These are phyloP conservation scores for Brotula barbata DNA, from an alignment of 2,797 vertebrate species.

Conservation along the genomic window DNA sequence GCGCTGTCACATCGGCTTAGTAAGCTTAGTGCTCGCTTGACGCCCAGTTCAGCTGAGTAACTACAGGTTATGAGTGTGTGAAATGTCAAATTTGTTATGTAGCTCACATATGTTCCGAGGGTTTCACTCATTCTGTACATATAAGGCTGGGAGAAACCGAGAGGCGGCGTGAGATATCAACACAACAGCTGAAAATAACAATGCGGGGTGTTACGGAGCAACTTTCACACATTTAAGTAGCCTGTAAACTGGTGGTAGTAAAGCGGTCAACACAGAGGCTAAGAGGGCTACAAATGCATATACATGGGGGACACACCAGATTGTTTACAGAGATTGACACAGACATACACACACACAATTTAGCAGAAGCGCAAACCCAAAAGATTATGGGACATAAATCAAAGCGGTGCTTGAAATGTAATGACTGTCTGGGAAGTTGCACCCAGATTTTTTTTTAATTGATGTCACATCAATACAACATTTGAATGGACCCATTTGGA, in stretches of 20 bases:
- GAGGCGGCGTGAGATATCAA: conserved; percentile 8
- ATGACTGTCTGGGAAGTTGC: too few relatives aligned
- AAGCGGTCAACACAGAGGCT: not conserved
- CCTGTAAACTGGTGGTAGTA: not conserved
- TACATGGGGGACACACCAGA: conserved; percentile 31
- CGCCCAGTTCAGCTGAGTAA: conserved; percentile 30
- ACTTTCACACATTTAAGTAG: conserved; percentile 1
- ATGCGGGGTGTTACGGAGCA: conserved; percentile 7
- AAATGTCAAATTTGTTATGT: conserved; percentile 33
- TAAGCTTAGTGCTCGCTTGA: conserved; percentile 40
- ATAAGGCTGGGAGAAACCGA: not conserved
- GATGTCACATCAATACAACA: too few relatives aligned
- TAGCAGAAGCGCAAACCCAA: conserved; percentile 26
- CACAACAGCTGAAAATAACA: conserved; percentile 20
- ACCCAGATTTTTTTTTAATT: too few relatives aligned
- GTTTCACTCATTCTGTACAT: not conserved
- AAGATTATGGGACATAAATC: conserved; percentile 25
- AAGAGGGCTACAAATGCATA: not conserved
- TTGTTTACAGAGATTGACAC: conserved; percentile 37
- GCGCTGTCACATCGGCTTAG: conserved; percentile 46
- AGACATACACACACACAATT: conserved; percentile 38
- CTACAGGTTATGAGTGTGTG: conserved; percentile 8
- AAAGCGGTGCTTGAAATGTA: too few relatives aligned
- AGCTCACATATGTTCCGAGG: conserved; percentile 5
- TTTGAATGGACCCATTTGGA: too few relatives aligned